Evolutionary conservation across 2,113 vertebrate genomes (phyloP), one percentile per base, ranked within the genome.

Genomic region (Aplodontia rufa): DNA sequence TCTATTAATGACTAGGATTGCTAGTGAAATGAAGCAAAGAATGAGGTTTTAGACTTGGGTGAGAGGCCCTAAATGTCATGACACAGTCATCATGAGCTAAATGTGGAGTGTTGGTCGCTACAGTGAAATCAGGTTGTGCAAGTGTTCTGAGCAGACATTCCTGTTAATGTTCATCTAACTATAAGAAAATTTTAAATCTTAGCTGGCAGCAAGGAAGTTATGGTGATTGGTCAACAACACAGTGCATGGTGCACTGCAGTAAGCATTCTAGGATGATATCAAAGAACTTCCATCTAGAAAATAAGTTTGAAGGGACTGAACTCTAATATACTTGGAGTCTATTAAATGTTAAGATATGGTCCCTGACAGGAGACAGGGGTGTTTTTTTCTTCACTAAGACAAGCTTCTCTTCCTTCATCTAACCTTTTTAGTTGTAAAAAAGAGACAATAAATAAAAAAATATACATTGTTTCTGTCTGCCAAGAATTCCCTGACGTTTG

Each of bases 301-400:
- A 58, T 5, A 87, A 72, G 66, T 76, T 66, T 78, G 55, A 80
- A 91, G 5, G 49, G 35, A 64, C 58, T 51, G 71, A 89, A 86
- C 37, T 91, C 74, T 42, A 83, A 37, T 42, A 91, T 22, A 42
- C 40, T 89, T 37, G 35, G 45, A 89, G n/a, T 69, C 91, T 90
- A 71, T 64, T 83, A 91, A 80, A 86, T 37, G 5, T 86, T 86
- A 92, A 95, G 71, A 71, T 35, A 94, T 0, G 60, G 55, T 72
- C 37, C 80, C 68, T 85, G 74, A 62, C 47, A 91, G 45, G 82
- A 87, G 64, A 84, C 19, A 87, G 60, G 47, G 13, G 30, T 45
- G 55, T 81, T 91, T 96, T n/a, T n/a, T n/a, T n/a, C n/a, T n/a
- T 71, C 17, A 68, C n/a, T 81, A 45, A 95, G 45, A 64, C 90